Evolutionary conservation across 2,797 vertebrate genomes (phyloP).

Genomic region (Acanthornis magna): DNA sequence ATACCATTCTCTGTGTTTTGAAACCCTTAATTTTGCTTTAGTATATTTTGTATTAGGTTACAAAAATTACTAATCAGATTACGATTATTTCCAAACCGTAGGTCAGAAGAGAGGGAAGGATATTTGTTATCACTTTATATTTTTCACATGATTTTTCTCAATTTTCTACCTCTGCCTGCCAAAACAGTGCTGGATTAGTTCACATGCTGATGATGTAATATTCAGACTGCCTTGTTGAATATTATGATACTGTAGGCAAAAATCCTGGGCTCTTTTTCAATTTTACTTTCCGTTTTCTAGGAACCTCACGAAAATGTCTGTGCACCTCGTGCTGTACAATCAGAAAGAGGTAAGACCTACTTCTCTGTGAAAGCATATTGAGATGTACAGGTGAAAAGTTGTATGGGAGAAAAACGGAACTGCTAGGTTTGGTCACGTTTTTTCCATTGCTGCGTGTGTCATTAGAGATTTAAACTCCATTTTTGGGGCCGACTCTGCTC

Average conservation of each 20-base stretch:
- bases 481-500: background rate
- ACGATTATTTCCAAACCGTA: background rate
- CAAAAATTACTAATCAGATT: background rate
- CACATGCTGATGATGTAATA: background rate
- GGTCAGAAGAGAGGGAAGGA: background rate
- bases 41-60: background rate
- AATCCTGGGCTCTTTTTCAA: background rate
- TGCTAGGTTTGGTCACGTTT: background rate
- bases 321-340: background rate
- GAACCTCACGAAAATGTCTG: background rate
- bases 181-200: background rate
- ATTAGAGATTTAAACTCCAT: background rate
- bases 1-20: background rate
- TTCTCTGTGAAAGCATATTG: background rate
- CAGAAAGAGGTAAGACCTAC: background rate
- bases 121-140: background rate
- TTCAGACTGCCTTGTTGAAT: background rate
- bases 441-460: background rate
- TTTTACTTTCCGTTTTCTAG: background rate
- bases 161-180: background rate
- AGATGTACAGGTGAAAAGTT: background rate
- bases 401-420: background rate
- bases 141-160: background rate
- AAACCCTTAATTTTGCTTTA: background rate
- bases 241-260: background rate